Evolutionary conservation across 2,888 invertebrate genomes (phyloP).

Genomic region (Tetragonisca angustula): DNA sequence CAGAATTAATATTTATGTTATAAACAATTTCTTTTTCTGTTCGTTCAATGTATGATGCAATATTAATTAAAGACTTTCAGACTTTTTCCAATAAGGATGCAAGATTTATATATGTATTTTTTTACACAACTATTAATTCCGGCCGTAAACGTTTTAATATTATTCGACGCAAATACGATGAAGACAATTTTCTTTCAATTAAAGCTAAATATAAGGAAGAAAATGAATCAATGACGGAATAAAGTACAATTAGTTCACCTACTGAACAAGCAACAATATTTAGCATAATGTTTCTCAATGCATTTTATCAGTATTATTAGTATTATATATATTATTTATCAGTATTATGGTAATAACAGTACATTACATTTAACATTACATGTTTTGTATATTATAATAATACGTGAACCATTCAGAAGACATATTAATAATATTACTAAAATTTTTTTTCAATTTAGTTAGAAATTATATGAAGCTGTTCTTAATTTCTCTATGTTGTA

Average conservation of each 20-base stretch:
- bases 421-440: neutral
- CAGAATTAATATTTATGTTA: neutral
- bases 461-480: neutral
- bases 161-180: neutral
- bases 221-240: neutral
- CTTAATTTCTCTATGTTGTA: neutral
- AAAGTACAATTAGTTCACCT: neutral
- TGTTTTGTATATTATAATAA: neutral
- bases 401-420: neutral
- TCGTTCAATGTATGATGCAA: slow-evolving; percentile 24
- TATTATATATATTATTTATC: neutral
- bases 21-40: slow-evolving; percentile 24
- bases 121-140: slow-evolving; percentile 18
- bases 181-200: neutral
- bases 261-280: neutral
- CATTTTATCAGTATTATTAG: neutral
- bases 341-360: too few relatives aligned
- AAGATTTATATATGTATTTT: neutral
- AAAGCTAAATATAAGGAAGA: neutral
- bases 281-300: neutral
- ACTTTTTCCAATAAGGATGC: neutral
- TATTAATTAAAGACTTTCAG: slow-evolving; percentile 6
- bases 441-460: neutral
- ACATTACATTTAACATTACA: too few relatives aligned
- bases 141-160: neutral